Evolutionary conservation across 2,888 invertebrate species (phyloP).

Genomic region (Nymphalis polychloros): DNA sequence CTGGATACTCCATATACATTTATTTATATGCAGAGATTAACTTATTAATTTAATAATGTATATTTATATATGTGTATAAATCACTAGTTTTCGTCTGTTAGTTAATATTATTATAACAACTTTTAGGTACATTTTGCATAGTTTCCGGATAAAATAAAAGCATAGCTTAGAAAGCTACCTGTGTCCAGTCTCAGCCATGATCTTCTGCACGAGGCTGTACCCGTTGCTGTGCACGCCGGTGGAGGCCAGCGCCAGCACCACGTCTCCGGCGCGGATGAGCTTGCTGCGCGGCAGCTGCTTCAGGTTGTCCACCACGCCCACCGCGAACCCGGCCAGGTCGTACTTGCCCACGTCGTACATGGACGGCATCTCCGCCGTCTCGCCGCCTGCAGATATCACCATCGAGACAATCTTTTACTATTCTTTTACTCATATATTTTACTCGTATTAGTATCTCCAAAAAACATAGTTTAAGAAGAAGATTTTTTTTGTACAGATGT

Average conservation of each 20-base stretch:
- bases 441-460: no score
- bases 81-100: no score
- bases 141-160: not conserved
- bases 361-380: constrained; percentile 99
- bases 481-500: no score
- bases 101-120: no score
- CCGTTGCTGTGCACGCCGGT: constrained; percentile 97
- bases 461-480: no score
- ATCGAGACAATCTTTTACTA: no score
- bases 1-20: no score
- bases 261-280: constrained; percentile 87
- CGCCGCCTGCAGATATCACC: constrained; percentile 84
- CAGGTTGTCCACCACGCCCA: constrained; percentile 93
- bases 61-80: no score
- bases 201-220: constrained; percentile 92
- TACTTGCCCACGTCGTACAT: constrained; percentile 94
- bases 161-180: constrained; percentile 55
- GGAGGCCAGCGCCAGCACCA: constrained; percentile 92
- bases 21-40: no score
- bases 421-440: no score
- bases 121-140: no score
- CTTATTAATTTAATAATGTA: no score
- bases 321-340: constrained; percentile 97
- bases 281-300: constrained; percentile 85
- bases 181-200: constrained; percentile 85